These are phyloP conservation scores for Xiphophorus hellerii DNA, from an alignment of 2,113 vertebrate genomes.

Conservation along the genomic window DNA sequence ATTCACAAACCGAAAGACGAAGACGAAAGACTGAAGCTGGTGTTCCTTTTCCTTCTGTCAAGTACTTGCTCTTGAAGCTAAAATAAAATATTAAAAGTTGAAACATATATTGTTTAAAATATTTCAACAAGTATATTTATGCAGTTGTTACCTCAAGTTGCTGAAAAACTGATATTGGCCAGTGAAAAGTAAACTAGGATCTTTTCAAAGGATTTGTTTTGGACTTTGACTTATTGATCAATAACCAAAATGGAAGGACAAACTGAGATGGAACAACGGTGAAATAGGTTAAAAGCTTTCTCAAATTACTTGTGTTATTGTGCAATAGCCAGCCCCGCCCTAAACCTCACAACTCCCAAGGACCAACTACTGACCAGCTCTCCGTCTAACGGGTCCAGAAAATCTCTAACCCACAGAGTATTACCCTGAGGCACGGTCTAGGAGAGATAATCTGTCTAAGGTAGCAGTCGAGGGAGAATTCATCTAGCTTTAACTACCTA, in stretches of 20 bases:
- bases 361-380: too few species aligned
- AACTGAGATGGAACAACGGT: background rate
- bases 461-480: too few species aligned
- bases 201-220: background rate
- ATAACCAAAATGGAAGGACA: background rate
- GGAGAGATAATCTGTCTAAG: too few species aligned
- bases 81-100: background rate
- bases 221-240: constrained; percentile 21
- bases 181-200: background rate
- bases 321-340: too few species aligned
- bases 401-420: too few species aligned
- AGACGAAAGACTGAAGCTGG: background rate
- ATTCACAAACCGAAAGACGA: constrained; percentile 5
- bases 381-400: too few species aligned
- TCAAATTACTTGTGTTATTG: background rate
- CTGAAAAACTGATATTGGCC: background rate
- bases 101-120: background rate
- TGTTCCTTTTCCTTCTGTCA: background rate
- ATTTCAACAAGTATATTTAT: background rate
- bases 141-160: background rate
- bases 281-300: background rate
- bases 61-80: background rate
- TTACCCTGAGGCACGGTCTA: too few species aligned
- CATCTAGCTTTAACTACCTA: too few species aligned
- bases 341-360: too few species aligned